These are phyloP conservation scores for Serripes groenlandicus DNA, from an alignment of 2,888 invertebrate species.

Conservation along the genomic window DNA sequence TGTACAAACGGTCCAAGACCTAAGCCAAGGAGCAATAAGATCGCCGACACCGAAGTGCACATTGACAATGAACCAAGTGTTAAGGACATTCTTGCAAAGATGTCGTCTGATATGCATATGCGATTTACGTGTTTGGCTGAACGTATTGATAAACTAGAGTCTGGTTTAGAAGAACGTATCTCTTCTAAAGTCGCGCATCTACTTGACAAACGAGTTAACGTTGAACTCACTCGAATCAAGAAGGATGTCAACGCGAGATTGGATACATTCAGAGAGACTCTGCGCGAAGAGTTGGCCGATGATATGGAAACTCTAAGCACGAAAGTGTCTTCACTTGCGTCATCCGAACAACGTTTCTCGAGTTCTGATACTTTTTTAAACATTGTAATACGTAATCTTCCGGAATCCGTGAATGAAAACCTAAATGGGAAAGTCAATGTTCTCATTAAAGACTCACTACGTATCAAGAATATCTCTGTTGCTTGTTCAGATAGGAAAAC, in stretches of 20 bases:
- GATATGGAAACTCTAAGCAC: background rate
- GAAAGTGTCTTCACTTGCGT: background rate
- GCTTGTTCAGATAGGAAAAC: slow-evolving; percentile 8
- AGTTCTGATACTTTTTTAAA: background rate
- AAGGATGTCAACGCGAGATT: background rate
- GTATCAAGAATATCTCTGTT: background rate
- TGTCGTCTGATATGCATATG: slow-evolving; percentile 34
- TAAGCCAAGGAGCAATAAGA: too few species aligned
- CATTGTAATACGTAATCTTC: slow-evolving; percentile 16
- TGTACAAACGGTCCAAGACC: too few species aligned
- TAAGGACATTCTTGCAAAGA: background rate
- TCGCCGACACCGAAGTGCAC: slow-evolving; percentile 19
- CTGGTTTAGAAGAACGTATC: slow-evolving; percentile 14
- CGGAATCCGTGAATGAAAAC: slow-evolving; percentile 8
- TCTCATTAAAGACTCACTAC: slow-evolving; percentile 15
- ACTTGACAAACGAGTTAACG: slow-evolving; percentile 22
- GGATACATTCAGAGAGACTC: background rate
- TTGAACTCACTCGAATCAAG: background rate
- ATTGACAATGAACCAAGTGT: background rate
- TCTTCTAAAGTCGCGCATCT: slow-evolving; percentile 23
- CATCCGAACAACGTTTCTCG: background rate
- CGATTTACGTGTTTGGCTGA: background rate
- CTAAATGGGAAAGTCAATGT: background rate
- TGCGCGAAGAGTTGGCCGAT: background rate
- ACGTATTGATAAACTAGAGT: slow-evolving; percentile 21